Evolutionary conservation across 2,113 vertebrate genomes (phyloP).

Genomic region (Cebus imitator): DNA sequence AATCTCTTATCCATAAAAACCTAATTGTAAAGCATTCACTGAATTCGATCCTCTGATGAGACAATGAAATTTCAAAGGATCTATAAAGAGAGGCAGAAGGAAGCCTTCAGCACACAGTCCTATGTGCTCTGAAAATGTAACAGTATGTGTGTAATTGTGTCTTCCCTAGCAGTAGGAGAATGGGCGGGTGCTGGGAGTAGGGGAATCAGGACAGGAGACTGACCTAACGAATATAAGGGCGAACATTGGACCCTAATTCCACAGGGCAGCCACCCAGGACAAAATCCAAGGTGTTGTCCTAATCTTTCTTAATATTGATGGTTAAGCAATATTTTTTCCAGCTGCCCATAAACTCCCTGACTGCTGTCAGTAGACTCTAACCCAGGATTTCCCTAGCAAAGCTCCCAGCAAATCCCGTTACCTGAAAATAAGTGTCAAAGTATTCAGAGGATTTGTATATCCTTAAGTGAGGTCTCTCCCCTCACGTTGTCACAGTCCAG

Average conservation of each 20-base stretch:
- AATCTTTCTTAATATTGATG: background rate
- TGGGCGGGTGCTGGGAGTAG: background rate
- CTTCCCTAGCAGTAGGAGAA: background rate
- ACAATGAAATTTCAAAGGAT: constrained; percentile 47
- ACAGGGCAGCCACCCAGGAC: background rate
- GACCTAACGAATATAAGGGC: background rate
- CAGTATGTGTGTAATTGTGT: background rate
- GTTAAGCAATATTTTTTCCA: background rate
- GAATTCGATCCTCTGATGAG: constrained; percentile 39
- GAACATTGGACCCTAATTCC: background rate
- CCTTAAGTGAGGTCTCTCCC: background rate
- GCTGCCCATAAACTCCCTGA: rapidly evolving
- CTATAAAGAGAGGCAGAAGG: background rate
- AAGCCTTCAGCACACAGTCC: background rate
- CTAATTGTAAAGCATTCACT: constrained; percentile 37
- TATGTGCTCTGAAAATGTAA: background rate
- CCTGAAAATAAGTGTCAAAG: background rate
- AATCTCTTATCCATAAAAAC: constrained; percentile 1
- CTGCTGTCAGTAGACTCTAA: rapidly evolving
- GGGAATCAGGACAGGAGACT: background rate
- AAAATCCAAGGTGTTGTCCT: background rate
- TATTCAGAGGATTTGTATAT: background rate
- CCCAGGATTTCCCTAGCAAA: background rate
- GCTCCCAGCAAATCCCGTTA: background rate
- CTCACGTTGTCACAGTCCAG: background rate